These are phyloP conservation scores for Diorhabda carinulata DNA, from an alignment of 1,140 invertebrate genomes.

Conservation along the genomic window DNA sequence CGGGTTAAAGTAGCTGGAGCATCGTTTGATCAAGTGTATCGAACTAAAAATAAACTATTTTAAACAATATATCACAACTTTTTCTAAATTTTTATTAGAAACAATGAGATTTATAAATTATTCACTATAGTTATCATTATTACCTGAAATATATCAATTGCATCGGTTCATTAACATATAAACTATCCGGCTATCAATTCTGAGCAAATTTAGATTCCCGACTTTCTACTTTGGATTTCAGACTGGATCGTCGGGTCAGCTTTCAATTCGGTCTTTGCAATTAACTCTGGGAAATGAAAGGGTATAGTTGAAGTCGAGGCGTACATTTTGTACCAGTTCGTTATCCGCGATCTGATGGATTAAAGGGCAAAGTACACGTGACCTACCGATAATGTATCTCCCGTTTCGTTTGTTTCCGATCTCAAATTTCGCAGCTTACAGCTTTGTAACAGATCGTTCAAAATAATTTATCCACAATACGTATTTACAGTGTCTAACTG, in stretches of 20 bases:
- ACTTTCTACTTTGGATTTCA: not conserved
- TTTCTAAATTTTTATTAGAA: no score
- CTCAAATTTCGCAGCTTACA: not conserved
- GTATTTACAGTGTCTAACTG: no score
- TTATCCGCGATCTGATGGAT: not conserved
- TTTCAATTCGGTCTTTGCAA: not conserved
- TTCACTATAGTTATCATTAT: no score
- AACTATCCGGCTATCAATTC: not conserved
- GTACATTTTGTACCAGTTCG: not conserved
- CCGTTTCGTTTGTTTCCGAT: not conserved
- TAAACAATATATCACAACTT: no score
- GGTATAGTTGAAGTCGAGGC: not conserved
- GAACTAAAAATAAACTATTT: no score
- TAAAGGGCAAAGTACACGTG: conserved; percentile 1
- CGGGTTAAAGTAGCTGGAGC: no score
- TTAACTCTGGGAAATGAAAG: conserved; percentile 2
- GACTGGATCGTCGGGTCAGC: not conserved
- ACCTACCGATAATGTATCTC: not conserved
- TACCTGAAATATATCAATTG: no score
- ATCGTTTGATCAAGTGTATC: no score
- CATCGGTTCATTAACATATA: not conserved
- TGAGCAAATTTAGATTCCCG: not conserved
- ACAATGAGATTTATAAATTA: no score
- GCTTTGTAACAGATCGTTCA: not conserved
- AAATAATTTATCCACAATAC: no score